Evolutionary conservation across 2,113 vertebrate species (phyloP).

Genomic region (Datnioides undecimradiatus): DNA sequence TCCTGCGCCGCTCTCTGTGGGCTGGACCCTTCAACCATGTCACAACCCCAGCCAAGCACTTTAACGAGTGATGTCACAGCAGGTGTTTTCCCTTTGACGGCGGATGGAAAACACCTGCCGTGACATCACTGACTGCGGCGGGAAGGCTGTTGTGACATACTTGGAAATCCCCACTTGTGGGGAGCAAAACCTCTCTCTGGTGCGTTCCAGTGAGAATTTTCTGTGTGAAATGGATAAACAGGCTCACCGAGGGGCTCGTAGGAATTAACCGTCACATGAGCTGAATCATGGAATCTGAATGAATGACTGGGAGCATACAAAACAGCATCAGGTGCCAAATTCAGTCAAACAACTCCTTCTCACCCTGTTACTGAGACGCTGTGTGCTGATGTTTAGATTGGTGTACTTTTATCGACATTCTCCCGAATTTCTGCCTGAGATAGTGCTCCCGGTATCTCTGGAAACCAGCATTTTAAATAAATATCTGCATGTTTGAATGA

Average conservation of each 20-base stretch:
- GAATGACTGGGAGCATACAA: not conserved
- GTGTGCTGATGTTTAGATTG: constrained; percentile 9
- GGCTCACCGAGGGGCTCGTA: not conserved
- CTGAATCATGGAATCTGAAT: constrained; percentile 1
- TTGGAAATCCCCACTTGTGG: not conserved
- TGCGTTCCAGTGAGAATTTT: not conserved
- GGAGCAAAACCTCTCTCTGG: not conserved
- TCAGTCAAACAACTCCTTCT: constrained; percentile 9
- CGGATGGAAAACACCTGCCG: constrained; percentile 45
- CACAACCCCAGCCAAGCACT: not conserved
- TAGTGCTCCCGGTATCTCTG: not conserved
- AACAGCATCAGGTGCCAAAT: not conserved
- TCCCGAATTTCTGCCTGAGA: not conserved
- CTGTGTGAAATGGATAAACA: not conserved
- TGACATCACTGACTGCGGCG: constrained; percentile 14
- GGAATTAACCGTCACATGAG: not conserved
- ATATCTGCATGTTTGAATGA: no score
- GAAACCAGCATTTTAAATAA: not conserved
- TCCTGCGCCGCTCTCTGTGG: no score
- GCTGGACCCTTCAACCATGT: not conserved
- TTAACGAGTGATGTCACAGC: constrained; percentile 35
- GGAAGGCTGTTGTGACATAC: not conserved
- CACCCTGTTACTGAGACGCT: not conserved
- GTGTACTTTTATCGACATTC: not conserved
- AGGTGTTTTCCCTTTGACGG: constrained; percentile 24